Evolutionary conservation across 2,797 vertebrate genomes (phyloP), one percentile per base, ranked within the genome.

Genomic region (Ceryle rudis): DNA sequence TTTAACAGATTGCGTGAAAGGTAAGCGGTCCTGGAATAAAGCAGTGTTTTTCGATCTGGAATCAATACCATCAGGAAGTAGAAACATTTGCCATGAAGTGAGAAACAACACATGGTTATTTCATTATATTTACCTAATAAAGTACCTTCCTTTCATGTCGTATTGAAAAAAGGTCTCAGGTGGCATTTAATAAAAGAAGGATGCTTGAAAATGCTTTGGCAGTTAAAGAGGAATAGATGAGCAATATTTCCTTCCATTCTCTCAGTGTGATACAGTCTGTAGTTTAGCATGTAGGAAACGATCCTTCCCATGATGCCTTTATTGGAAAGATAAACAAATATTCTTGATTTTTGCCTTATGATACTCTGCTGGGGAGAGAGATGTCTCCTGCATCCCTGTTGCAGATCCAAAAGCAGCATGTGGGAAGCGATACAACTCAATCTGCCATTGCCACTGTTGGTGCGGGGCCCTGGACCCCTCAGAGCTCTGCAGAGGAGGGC

Each of bases 41-140:
- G 60, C 91, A 90, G 69, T 26, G 4, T 35, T 81, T 55, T 86
- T 81, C 10, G 51, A 94, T 95, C 97, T 97, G 96, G 96, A 97
- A 97, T 92, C 97, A 96, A 97, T 97, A 87, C 82, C 1, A 29
- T 88, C 96, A 95, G 89, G 95, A 97, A 97, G 90, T 69, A 81
- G 95, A 95, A 97, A 92, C 92, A 86, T 93, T 96, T 86, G 85
- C 78, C 49, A 37, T 47, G 87, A 94, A 89, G 90, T 91, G 92
- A 96, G 96, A 97, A 97, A 93, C 55, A 95, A 70, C 96, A 97
- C 93, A 93, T 94, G 96, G 95, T 94, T 96, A 87, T 93, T 95
- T 95, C 96, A 95, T 96, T 95, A 89, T 86, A 78, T 95, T 92
- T 94, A 91, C 95, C 94, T 96, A 91, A 93, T 94, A 95, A 97